Conservation (phyloP, 2,888 invertebrate species). For the Myopa tessellatipennis region DNA sequence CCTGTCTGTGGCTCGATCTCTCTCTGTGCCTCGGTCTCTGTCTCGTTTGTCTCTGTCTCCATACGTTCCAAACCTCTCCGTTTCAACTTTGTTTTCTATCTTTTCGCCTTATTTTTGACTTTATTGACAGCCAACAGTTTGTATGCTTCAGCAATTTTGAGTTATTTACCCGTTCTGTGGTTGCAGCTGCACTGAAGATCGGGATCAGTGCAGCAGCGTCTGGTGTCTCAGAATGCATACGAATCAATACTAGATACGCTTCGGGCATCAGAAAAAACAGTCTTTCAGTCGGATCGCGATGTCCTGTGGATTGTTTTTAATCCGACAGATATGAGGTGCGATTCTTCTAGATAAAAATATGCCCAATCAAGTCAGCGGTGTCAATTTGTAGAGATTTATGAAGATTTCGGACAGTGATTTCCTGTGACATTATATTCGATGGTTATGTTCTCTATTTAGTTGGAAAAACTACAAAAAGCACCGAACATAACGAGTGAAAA, state of each 20-base stretch:
- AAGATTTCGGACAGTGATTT: too few relatives aligned
- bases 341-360: too few relatives aligned
- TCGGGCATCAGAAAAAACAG: not conserved
- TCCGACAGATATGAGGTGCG: not conserved
- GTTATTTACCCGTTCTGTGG: constrained; percentile 20
- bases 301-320: not conserved
- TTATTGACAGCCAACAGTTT: constrained; percentile 30
- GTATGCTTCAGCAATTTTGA: constrained; percentile 14
- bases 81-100: not conserved
- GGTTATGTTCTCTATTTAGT: too few relatives aligned
- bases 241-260: not conserved
- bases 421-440: too few relatives aligned
- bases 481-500: too few relatives aligned
- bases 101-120: not conserved
- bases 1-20: too few relatives aligned
- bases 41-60: too few relatives aligned
- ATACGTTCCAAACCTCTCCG: too few relatives aligned
- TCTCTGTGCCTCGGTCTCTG: not conserved
- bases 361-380: too few relatives aligned
- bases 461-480: too few relatives aligned
- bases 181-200: not conserved
- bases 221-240: not conserved
- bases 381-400: too few relatives aligned
- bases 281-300: too few relatives aligned
- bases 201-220: not conserved